Evolutionary conservation across 2,113 vertebrate genomes (phyloP).

Genomic region (Ameiurus melas): DNA sequence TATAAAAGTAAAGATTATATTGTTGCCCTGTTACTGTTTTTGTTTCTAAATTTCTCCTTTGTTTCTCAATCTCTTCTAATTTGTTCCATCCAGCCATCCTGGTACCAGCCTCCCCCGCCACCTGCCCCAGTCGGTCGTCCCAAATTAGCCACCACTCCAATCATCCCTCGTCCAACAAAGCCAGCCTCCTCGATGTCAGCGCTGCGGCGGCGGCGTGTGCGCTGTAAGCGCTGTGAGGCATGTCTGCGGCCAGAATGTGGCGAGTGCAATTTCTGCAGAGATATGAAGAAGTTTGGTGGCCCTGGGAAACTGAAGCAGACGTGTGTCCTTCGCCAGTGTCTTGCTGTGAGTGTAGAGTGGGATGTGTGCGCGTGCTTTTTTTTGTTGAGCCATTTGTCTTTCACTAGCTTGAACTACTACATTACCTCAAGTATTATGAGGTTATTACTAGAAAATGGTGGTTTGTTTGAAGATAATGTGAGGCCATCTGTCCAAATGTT

Average conservation of each 20-base stretch:
- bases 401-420: not conserved
- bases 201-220: conserved; percentile 83
- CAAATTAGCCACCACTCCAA: conserved; percentile 68
- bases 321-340: conserved; percentile 88
- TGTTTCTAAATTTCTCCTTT: too few relatives aligned
- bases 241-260: conserved; percentile 92
- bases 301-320: conserved; percentile 94
- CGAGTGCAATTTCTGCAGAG: conserved; percentile 90
- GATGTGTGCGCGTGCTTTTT: too few relatives aligned
- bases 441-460: not conserved
- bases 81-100: conserved; percentile 66
- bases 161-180: conserved; percentile 63
- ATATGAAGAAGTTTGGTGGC: conserved; percentile 95
- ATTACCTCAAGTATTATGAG: not conserved
- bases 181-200: conserved; percentile 84
- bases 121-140: conserved; percentile 57
- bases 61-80: not conserved
- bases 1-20: not conserved
- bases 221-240: conserved; percentile 89
- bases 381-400: not conserved
- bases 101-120: conserved; percentile 73
- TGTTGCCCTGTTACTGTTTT: not conserved
- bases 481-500: too few relatives aligned
- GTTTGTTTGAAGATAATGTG: not conserved
- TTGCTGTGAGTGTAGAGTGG: conserved; percentile 78